phyloP scores from a whole-genome alignment of 2,888 invertebrate genomes.

The Andrena fulva region DNA sequence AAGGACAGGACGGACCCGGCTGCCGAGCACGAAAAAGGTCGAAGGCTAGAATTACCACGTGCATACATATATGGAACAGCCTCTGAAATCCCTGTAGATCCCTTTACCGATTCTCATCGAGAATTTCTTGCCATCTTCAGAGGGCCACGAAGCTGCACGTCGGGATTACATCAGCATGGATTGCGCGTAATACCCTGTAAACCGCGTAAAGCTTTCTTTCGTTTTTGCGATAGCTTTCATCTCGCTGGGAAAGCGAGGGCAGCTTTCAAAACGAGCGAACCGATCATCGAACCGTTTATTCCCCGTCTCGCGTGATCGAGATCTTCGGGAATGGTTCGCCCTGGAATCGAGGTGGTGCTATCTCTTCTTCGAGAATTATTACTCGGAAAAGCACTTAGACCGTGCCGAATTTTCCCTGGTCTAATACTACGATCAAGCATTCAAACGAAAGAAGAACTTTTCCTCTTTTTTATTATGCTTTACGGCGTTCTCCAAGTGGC shows the following conservation, averaged over 20 bases:
- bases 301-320: conserved; percentile 14
- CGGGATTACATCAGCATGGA: conserved; percentile 58
- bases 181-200: conserved; percentile 60
- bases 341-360: neutral
- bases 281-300: conserved; percentile 26
- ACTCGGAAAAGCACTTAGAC: neutral
- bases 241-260: conserved; percentile 21
- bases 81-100: conserved; percentile 43
- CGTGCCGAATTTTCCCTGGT: neutral
- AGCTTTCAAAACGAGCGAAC: conserved; percentile 9
- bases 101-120: conserved; percentile 57
- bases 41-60: conserved; percentile 37
- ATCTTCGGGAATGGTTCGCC: conserved; percentile 4
- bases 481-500: conserved; percentile 38
- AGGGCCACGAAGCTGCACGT: conserved; percentile 28
- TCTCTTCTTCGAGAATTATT: neutral
- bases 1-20: neutral
- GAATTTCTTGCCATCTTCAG: conserved; percentile 64
- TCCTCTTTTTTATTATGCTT: conserved; percentile 49
- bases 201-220: conserved; percentile 59
- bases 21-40: conserved; percentile 22
- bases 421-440: neutral
- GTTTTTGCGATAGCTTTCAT: conserved; percentile 34
- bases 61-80: conserved; percentile 66
- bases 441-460: neutral